Base-by-base conservation (phyloP, 2,888 invertebrate species). In the Drosophila borborema region DNA sequence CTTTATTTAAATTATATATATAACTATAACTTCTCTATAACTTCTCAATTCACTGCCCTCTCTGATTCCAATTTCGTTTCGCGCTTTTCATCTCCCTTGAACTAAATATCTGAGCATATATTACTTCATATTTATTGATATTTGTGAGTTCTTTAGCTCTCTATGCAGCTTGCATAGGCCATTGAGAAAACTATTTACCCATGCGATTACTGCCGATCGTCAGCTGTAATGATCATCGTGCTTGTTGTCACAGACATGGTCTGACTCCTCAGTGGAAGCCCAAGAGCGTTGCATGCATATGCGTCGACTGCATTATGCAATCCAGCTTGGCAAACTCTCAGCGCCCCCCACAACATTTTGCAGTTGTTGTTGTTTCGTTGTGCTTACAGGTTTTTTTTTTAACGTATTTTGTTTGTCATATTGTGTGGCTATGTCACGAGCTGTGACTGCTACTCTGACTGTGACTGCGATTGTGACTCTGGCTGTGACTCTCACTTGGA, bases 301-400 rank as follows among this genome's bases (percentile, higher is more conserved):
- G 45, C 43, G 7, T 63, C 49, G 51, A 7, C 18, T 68, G 66
- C 77, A 73, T 79, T 77, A 77, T 81, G 78, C 72, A 81, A 77
- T 69, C 31, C 67, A 40, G 61, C 54, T 64, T 74, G 76, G 74
- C 69, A 79, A 72, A 55, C 79, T 64, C 53, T 38, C 36, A 49
- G 53, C 45, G 53, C 64, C 61, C 61, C 61, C 61, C 46, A 83
- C 34, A 58, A 45, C 2, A 20, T 20, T 12, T 20, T 45, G 6
- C 12, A 12, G 65, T 77, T 45, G 48, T 54, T 63, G 14, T 46
- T 46, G 18, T 45, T 58, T 54, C 54, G 20, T 45, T 16, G 46
- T 45, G 20, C 8, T 60, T 79, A 64, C 85, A 78, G 89, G 89
- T 84, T 84, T 89, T 72, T 72, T 1, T 23, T 14, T 20, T 54